Evolutionary conservation across 2,888 invertebrate genomes (phyloP).

Genomic region (Pyrrhosoma nymphula): DNA sequence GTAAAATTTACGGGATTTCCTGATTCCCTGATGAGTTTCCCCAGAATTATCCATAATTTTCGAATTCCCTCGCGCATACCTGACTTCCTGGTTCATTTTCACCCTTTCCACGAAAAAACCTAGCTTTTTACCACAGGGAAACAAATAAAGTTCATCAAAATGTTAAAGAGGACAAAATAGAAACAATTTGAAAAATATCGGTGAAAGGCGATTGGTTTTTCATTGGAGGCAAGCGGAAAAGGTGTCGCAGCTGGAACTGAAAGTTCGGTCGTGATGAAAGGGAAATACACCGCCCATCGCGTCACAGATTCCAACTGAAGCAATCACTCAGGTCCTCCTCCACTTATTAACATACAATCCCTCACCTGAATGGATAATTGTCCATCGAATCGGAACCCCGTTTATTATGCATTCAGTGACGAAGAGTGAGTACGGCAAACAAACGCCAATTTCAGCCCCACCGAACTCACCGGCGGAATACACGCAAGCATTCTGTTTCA

Average conservation of each 20-base stretch:
- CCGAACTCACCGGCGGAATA: neutral
- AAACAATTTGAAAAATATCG: neutral
- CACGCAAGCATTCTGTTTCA: slow-evolving; percentile 1
- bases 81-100: neutral
- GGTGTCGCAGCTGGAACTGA: neutral
- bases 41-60: too few species aligned
- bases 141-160: neutral
- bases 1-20: too few species aligned
- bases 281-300: neutral
- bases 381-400: neutral
- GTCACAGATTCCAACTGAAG: neutral
- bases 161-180: neutral
- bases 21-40: too few species aligned
- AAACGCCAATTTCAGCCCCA: neutral
- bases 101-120: neutral
- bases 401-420: neutral
- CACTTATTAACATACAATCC: neutral
- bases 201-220: neutral
- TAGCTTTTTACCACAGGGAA: neutral
- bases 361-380: neutral
- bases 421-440: neutral
- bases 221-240: neutral
- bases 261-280: neutral
- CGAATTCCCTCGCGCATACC: too few species aligned
- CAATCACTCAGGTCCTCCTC: neutral